Evolutionary conservation across 92 coral and sea anemone genomes (phyloP), one percentile per base, ranked within the genome.

Genomic region (Phenganax marumi): DNA sequence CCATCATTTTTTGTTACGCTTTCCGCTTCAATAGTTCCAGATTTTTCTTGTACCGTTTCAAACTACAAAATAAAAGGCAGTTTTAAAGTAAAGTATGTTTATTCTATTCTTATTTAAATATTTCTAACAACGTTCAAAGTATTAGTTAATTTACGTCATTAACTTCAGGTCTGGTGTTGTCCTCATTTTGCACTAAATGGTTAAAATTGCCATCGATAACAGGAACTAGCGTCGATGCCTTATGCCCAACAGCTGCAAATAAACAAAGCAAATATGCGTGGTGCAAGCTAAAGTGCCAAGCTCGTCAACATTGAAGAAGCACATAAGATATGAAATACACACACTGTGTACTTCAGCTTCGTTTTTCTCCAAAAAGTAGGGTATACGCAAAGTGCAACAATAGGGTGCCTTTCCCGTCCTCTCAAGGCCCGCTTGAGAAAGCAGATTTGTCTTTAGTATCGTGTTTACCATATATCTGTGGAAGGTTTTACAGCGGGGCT

Each of bases 201-300:
- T 57, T 68, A 63, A 61, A 78, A 46, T 61, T 26, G 18, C 43
- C 43, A 50, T 78, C 83, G 60, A 78, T 63, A 43, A 61, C 83
- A 22, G 83, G 83, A 61, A 63, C 47, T 16, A 48, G 7, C 26
- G 83, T 49, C 18, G 83, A 39, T 63, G 63, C 47, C 10, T 62
- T 70, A 14, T 77, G 70, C 8, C 66, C 82, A 54, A 48, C 57
- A 17, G 39, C 82, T 77, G 39, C 8, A 6, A 52, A n/a, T n/a
- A n/a, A 77, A 77, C 19, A 10, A 77, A 56, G 24, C 14, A 21
- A 23, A 12, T 46, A 39, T 19, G 12, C 48, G 5, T 33, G 5
- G 43, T 33, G 2, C 2, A 33, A 33, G 43, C 43, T 33, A 33
- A 33, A 33, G 43, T 33, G 43, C 43, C 5, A 33, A 33, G 43